These are phyloP conservation scores for Electrophaes corylata DNA, from an alignment of 2,888 invertebrate genomes.

Conservation along the genomic window DNA sequence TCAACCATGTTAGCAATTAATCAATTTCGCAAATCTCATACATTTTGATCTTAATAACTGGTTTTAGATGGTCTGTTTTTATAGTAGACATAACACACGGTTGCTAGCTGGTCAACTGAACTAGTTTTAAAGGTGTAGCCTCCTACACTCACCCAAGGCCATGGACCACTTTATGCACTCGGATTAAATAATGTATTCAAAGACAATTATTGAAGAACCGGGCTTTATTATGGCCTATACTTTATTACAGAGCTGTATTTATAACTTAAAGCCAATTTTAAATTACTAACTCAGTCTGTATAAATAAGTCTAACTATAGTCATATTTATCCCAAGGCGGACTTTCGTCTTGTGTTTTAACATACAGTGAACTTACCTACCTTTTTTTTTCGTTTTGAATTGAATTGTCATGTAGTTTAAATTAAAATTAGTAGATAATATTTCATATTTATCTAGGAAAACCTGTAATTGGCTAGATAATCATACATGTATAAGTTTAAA, in stretches of 20 bases:
- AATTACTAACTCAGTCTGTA: neutral
- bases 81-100: constrained; percentile 22
- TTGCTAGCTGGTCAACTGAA: constrained; percentile 45
- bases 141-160: constrained; percentile 42
- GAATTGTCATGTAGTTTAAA: no score
- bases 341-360: no score
- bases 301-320: neutral
- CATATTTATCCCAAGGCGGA: no score
- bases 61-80: constrained; percentile 33
- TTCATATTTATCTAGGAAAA: no score
- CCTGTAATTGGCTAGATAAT: no score
- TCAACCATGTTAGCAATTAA: constrained; percentile 20
- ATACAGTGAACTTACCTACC: no score
- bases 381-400: no score
- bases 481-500: no score
- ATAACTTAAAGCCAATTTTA: neutral
- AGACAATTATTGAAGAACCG: neutral
- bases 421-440: no score
- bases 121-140: constrained; percentile 43
- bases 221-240: neutral
- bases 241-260: neutral
- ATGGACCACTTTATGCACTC: constrained; percentile 43
- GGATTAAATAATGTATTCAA: constrained; percentile 35
- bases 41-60: constrained; percentile 25
- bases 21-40: constrained; percentile 29